These are phyloP conservation scores for Amphilophus citrinellus DNA, from an alignment of 2,113 vertebrate genomes.

Conservation along the genomic window DNA sequence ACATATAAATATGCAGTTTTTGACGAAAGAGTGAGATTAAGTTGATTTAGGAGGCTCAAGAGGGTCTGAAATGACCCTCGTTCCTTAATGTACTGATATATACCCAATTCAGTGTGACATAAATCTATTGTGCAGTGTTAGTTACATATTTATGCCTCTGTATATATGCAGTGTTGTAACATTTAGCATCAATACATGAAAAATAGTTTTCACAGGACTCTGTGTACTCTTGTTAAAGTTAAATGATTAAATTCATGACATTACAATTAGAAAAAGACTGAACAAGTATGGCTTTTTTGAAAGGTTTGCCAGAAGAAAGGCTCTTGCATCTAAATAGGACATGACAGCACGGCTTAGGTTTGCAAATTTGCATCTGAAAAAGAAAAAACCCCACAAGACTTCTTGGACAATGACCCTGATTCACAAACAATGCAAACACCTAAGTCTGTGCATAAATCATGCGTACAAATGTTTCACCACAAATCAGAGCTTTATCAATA, in stretches of 20 bases:
- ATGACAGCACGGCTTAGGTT: no score
- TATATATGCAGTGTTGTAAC: neutral
- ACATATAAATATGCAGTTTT: neutral
- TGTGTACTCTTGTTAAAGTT: no score
- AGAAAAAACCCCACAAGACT: no score
- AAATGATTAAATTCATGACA: neutral
- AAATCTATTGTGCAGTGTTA: neutral
- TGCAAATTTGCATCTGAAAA: neutral
- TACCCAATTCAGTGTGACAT: rapidly evolving
- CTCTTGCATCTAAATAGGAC: no score
- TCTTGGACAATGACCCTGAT: neutral
- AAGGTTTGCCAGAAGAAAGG: no score
- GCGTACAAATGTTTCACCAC: neutral
- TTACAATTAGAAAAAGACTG: neutral
- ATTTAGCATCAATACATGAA: neutral
- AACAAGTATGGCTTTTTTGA: no score
- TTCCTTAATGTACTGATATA: no score
- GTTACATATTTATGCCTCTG: neutral
- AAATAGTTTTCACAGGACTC: no score
- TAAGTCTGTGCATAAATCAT: no score
- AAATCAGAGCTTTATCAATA: neutral
- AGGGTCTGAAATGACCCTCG: neutral
- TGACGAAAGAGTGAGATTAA: neutral
- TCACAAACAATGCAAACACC: rapidly evolving
- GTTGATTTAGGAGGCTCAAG: neutral